Evolutionary conservation across 2,113 vertebrate species (phyloP), one percentile per base, ranked within the genome.

Genomic region (Barnardius zonarius): DNA sequence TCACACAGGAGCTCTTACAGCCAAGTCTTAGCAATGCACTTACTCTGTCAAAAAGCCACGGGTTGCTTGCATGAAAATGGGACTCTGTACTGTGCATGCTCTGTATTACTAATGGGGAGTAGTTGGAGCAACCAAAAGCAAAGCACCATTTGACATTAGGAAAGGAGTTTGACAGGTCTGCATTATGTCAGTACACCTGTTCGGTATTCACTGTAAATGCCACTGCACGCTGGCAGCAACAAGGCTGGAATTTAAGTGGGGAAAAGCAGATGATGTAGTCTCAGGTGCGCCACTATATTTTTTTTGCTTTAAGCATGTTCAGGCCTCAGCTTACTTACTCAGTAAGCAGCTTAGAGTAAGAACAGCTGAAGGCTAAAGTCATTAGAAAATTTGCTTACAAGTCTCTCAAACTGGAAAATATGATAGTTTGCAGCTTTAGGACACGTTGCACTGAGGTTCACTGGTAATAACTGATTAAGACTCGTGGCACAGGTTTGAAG

Each of bases 381-480:
- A 75, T 91, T 89, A 87, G 75, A 86, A 91, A 82, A 95, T 94
- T 95, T 96, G 83, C 92, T 96, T 95, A 92, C 69, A 76, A 82
- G 74, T 90, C 92, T 86, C 44, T 93, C 80, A 89, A 3, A 75
- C 41, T 92, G 66, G 31, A 95, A 92, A 94, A 73, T 68, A 91
- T 43, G 74, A 54, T 24, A 23, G 81, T 86, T 88, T 72, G 48
- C 62, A 85, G 52, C 84, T 86, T 81, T 55, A 72, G 44, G 72
- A 67, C 52, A 78, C 69, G 39, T 91, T 72, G 72, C 37, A 7
- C 70, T 61, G 64, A 63, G 28, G 19, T 68, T 91, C 61, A 31
- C 25, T 85, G 46, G 46, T 73, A 89, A 62, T 70, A 87, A 48
- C 62, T 70, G 70, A 78, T 88, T 79, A 74, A 82, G 54, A 35